A percentile compares a stretch with the other conserved stretches of the same genome.
Evolutionary conservation across 2,888 invertebrate species (phyloP).

Genomic region (Andrena camellia): DNA sequence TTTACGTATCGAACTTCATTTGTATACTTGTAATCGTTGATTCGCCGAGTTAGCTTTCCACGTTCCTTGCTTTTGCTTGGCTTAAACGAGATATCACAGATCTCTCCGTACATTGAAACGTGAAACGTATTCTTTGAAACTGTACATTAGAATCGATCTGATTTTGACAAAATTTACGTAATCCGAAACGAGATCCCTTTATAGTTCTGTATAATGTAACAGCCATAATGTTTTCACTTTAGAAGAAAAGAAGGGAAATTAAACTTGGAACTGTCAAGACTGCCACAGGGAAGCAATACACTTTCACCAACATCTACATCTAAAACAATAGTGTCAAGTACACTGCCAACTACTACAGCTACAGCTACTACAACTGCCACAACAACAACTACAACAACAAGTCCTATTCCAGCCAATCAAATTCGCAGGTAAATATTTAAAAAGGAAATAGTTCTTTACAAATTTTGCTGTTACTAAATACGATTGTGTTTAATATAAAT

Average conservation of each 20-base stretch:
- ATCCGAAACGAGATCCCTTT: constrained; percentile 5
- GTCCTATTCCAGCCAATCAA: constrained; percentile 85
- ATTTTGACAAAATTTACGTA: constrained; percentile 18
- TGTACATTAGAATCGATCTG: constrained; percentile 16
- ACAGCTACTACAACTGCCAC: constrained; percentile 84
- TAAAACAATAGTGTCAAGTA: constrained; percentile 79
- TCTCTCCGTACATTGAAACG: constrained; percentile 24
- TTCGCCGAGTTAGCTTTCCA: constrained; percentile 40
- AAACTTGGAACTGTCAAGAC: constrained; percentile 83
- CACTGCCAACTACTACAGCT: constrained; percentile 85
- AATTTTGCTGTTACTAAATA: constrained; percentile 8
- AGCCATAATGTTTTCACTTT: constrained; percentile 66
- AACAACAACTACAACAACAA: constrained; percentile 85
- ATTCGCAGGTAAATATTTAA: constrained; percentile 82
- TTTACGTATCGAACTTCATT: constrained; percentile 11
- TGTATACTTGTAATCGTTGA: constrained; percentile 26
- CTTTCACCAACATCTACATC: constrained; percentile 80
- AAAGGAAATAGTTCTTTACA: constrained; percentile 20
- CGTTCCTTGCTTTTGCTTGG: constrained; percentile 52
- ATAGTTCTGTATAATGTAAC: constrained; percentile 46
- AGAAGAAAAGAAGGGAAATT: constrained; percentile 84
- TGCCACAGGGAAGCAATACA: constrained; percentile 82
- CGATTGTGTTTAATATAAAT: not conserved
- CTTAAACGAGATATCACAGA: constrained; percentile 45
- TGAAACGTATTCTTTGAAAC: constrained; percentile 16